Percentiles rank a stretch among this genome's conserved stretches.
Conservation (phyloP, 1,140 invertebrate genomes). For the Trachelipus rathkii region DNA sequence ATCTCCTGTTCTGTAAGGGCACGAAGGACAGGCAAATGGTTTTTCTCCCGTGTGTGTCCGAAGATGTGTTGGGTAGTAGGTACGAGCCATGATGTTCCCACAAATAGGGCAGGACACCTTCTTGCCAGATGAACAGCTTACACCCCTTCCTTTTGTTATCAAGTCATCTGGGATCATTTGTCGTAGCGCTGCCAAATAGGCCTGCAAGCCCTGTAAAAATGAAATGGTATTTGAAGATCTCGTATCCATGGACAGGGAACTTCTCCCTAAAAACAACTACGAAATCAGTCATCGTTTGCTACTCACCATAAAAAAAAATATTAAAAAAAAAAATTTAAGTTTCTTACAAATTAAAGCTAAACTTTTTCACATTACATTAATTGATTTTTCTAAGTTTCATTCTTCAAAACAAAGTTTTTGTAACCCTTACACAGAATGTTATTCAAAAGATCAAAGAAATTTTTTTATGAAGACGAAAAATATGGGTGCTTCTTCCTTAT, state of each 20-base stretch:
- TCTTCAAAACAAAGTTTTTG: not conserved
- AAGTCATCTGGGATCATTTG: conserved; percentile 2
- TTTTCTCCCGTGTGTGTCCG: conserved; percentile 44
- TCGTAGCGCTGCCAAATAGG: conserved; percentile 31
- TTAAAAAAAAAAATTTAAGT: no score
- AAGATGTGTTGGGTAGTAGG: conserved; percentile 43
- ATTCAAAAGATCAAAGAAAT: not conserved
- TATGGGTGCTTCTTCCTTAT: conserved; percentile 16
- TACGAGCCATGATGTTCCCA: conserved; percentile 42
- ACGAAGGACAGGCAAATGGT: conserved; percentile 43
- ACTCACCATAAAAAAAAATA: no score
- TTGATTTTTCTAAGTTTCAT: no score
- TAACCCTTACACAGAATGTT: not conserved
- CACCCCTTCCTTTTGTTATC: not conserved
- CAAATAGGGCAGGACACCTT: conserved; percentile 41
- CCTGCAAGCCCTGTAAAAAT: conserved; percentile 35
- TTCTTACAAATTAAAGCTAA: no score
- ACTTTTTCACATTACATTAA: no score
- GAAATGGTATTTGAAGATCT: conserved; percentile 31
- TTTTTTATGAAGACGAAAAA: not conserved
- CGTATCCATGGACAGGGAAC: not conserved
- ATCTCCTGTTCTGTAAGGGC: conserved; percentile 42
- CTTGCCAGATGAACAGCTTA: conserved; percentile 23
- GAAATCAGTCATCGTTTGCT: no score
- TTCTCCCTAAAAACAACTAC: no score